phyloP scores from a whole-genome alignment of 1,140 invertebrate genomes.

The Papilio aristodemus region DNA sequence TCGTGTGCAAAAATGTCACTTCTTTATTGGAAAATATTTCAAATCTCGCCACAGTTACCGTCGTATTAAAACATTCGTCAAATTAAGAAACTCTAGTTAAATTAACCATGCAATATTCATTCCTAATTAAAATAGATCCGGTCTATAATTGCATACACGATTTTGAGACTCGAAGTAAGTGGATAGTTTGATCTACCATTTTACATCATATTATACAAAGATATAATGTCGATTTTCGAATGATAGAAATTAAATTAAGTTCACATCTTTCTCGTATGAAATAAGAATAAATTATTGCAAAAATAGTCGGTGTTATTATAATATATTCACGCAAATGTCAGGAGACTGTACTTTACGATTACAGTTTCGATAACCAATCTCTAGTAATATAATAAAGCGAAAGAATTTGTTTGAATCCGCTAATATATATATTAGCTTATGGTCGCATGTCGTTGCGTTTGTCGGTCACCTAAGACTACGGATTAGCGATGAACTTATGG shows the following conservation, averaged over 20 bases:
- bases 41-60: not conserved
- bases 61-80: slow-evolving; percentile 29
- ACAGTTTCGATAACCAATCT: not conserved
- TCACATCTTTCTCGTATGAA: slow-evolving; percentile 27
- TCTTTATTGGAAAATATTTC: slow-evolving; percentile 1
- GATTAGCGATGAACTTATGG: too few species aligned
- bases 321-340: not conserved
- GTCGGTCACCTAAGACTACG: too few species aligned
- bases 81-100: slow-evolving; percentile 31
- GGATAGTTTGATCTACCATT: slow-evolving; percentile 11
- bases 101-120: slow-evolving; percentile 30
- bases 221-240: slow-evolving; percentile 17
- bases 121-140: slow-evolving; percentile 36
- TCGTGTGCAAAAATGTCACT: too few species aligned
- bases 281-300: slow-evolving; percentile 33
- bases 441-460: too few species aligned
- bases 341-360: not conserved
- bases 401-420: too few species aligned
- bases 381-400: too few species aligned
- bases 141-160: slow-evolving; percentile 35
- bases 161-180: slow-evolving; percentile 33
- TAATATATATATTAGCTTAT: too few species aligned
- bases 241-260: not conserved
- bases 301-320: slow-evolving; percentile 21
- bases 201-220: not conserved